Evolutionary conservation across 2,888 invertebrate genomes (phyloP), one percentile per base, ranked within the genome.

Genomic region (Dendrolimus pini): DNA sequence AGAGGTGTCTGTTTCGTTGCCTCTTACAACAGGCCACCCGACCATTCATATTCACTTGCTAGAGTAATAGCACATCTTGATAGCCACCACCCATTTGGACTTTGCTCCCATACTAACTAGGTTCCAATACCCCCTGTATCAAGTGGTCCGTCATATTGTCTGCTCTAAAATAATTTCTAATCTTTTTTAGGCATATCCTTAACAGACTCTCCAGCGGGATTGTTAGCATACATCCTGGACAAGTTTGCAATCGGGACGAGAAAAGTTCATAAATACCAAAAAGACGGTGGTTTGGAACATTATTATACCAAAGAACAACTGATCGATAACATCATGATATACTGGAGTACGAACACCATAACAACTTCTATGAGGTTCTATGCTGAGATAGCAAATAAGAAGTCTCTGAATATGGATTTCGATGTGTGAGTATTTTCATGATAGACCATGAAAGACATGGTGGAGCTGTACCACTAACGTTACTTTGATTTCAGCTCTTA

Each of bases 221-320:
- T 97, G 52, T 95, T 96, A 0, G 95, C 95, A 0, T 97, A 97
- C 68, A 94, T 97, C 59, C 76, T 97, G 56, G 97, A 97, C 78
- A 97, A 97, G 80, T 97, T 96, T 83, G 94, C 95, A 9, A 93
- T 93, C 0, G 95, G 96, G 95, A 96, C 95, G 0, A 92, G 94
- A 1, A 55, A 18, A 6, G 77, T 76, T 0, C 65, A 80, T 74
- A 74, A 76, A 0, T 74, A 82, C 0, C 92, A 91, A 81, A 41
- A 85, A 0, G 95, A 96, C 67, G 96, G 96, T 10, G 95, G 95
- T 6, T 81, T 97, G 0, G 82, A 83, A 6, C 85, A 92, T 60
- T 92, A 93, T 65, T 95, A 91, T 74, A 91, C 93, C 0, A 81
- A 94, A 61, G 95, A 95, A 60, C 94, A 95, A 67, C 85, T 97